Base-by-base conservation (phyloP, 2,797 vertebrate genomes). In the Anabas testudineus region DNA sequence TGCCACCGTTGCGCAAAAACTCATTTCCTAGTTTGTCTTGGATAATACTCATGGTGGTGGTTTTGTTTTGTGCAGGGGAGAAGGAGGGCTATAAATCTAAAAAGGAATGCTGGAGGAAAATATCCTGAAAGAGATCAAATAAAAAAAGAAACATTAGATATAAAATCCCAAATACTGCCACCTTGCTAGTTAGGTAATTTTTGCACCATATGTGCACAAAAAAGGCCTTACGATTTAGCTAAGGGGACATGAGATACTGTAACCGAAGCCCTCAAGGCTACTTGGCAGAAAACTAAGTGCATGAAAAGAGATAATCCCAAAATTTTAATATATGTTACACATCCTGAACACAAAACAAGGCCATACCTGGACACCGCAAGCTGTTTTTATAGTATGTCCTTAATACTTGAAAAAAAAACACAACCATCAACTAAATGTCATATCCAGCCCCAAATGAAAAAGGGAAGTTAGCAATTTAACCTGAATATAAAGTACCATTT, bases 21-120 rank as follows among this genome's bases (percentile, higher is more conserved):
- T 97, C 96, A 92, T 96, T 94, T 91, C 96, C 95, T 90, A 97
- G 90, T 94, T 97, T 97, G 94, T 95, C 94, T 83, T 95, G 95
- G 77, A 95, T 94, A 89, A 95, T 95, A 93, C 94, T 95, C 95
- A 95, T 95, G 89, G 72, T 90, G 87, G 78, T 90, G 65, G 70
- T 78, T 83, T 86, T 79, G 74, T 73, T 80, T 88, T 76, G 77
- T 77, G 89, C 80, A 82, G 85, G 82, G 83, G 86, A 74, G 72
- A 82, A 84, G 83, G 78, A 75, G 73, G 86, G 76, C 71, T 58
- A 74, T 73, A 66, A 47, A 80, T 85, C 87, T 93, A 92, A 75
- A 90, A 75, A 87, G 74, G 83, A 81, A 81, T 81, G 85, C 78
- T 87, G 81, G 77, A 82, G 67, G 49, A 76, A 74, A 85, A 91